phyloP scores from a whole-genome alignment of 2,888 invertebrate species.

The Oligia strigilis region DNA sequence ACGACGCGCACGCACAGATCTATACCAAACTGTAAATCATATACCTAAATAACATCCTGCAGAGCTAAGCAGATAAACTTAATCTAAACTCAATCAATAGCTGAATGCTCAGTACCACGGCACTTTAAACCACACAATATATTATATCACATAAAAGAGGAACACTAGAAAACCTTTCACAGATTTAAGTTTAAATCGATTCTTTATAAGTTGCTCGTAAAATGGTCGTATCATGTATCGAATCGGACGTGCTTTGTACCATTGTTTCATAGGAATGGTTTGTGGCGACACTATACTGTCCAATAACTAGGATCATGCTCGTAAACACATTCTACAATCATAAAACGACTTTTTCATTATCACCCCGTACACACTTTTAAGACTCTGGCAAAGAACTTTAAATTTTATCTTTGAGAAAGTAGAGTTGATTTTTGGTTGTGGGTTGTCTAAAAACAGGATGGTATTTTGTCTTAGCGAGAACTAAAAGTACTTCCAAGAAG shows the following conservation, averaged over 20 bases:
- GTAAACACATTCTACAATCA: constrained; percentile 65
- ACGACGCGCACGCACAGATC: neutral
- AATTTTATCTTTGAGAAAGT: rapidly evolving
- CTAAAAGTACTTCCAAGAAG: constrained; percentile 70
- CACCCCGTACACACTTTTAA: constrained; percentile 36
- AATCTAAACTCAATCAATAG: constrained; percentile 43
- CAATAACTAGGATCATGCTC: constrained; percentile 62
- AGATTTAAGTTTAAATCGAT: constrained; percentile 59
- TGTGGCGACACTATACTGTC: constrained; percentile 61
- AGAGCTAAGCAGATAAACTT: constrained; percentile 17
- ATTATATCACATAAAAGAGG: constrained; percentile 51
- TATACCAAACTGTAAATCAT: constrained; percentile 36
- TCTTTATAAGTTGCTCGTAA: constrained; percentile 61
- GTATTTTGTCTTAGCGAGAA: constrained; percentile 52
- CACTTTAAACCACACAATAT: constrained; percentile 32
- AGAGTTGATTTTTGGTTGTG: constrained; percentile 6
- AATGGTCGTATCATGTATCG: constrained; percentile 45
- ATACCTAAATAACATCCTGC: neutral
- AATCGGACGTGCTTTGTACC: constrained; percentile 52
- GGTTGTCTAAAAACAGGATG: constrained; percentile 41
- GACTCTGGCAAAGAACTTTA: constrained; percentile 25
- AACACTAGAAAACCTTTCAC: constrained; percentile 48
- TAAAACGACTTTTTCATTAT: constrained; percentile 68
- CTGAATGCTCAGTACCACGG: constrained; percentile 8
- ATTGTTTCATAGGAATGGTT: constrained; percentile 63